Evolutionary conservation across 2,797 vertebrate species (phyloP).

Genomic region (Diplodus sargus): DNA sequence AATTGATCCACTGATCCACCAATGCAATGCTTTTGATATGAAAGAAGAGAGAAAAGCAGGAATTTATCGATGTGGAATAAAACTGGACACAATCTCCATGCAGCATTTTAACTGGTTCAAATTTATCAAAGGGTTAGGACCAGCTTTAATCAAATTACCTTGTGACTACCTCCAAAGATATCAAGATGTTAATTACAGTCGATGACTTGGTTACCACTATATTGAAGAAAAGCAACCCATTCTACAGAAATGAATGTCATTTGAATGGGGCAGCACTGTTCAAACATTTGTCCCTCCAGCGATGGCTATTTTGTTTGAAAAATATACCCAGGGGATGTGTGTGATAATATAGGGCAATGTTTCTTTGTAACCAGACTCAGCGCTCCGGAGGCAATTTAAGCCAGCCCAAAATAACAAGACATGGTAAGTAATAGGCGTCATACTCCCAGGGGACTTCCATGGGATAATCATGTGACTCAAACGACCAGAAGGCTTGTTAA

Average conservation of each 20-base stretch:
- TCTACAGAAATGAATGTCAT: background rate
- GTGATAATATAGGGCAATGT: conserved; percentile 23
- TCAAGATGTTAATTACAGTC: fast-evolving
- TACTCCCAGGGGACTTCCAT: conserved; percentile 16
- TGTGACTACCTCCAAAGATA: background rate
- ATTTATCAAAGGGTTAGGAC: background rate
- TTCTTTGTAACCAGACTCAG: conserved; percentile 3
- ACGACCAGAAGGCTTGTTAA: conserved; percentile 28
- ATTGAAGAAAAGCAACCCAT: background rate
- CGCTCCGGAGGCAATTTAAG: background rate
- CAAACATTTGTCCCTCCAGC: conserved; percentile 6
- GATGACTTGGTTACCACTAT: background rate
- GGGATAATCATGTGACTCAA: conserved; percentile 32
- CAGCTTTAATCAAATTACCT: background rate
- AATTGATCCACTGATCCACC: background rate
- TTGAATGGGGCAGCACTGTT: background rate
- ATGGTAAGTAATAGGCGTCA: conserved; percentile 11
- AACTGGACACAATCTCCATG: background rate
- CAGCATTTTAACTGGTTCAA: background rate
- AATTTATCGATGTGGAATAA: background rate
- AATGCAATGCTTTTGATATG: background rate
- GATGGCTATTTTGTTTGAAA: conserved; percentile 23
- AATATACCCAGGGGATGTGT: conserved; percentile 1
- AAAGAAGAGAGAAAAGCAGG: background rate
- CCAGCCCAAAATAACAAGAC: conserved; percentile 11